Conservation (phyloP, 2,888 invertebrate species). For the Aleiodes testaceus region DNA sequence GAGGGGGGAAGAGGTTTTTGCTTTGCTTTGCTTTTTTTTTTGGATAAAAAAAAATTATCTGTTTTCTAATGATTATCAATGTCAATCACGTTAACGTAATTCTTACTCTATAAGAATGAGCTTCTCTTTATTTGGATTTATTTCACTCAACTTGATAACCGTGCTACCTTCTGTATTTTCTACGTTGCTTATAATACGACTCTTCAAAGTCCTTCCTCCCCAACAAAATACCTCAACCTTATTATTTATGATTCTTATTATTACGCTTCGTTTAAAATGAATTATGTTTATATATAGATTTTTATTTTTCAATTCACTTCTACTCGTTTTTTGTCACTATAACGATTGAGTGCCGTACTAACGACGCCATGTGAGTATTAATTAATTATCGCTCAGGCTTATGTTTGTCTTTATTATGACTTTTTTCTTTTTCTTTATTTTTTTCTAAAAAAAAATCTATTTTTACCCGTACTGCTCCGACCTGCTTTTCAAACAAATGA, state of each 20-base stretch:
- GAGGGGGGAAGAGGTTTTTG: too few relatives aligned
- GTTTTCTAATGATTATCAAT: too few relatives aligned
- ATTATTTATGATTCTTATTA: constrained; percentile 27
- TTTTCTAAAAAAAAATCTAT: constrained; percentile 59
- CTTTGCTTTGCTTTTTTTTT: too few relatives aligned
- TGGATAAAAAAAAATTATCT: background rate
- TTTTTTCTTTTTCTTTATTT: background rate
- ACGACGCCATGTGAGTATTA: constrained; percentile 58
- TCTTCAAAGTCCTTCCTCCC: background rate
- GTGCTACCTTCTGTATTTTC: constrained; percentile 38
- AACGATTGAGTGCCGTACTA: constrained; percentile 52
- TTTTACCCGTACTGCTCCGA: constrained; percentile 71
- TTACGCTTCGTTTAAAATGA: background rate
- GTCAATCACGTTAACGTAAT: constrained; percentile 26
- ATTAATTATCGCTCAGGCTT: constrained; percentile 63
- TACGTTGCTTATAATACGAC: constrained; percentile 21
- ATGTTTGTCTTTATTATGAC: background rate
- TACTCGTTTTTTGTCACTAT: constrained; percentile 43
- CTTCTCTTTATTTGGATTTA: constrained; percentile 13
- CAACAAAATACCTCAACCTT: constrained; percentile 2
- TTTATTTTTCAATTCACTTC: constrained; percentile 20
- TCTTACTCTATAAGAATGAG: constrained; percentile 18
- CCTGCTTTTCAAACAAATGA: constrained; percentile 61
- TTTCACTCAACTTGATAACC: constrained; percentile 28
- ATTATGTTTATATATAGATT: constrained; percentile 9